Conservation (phyloP, 2,113 vertebrate genomes). For the Cyprinus carpio region DNA sequence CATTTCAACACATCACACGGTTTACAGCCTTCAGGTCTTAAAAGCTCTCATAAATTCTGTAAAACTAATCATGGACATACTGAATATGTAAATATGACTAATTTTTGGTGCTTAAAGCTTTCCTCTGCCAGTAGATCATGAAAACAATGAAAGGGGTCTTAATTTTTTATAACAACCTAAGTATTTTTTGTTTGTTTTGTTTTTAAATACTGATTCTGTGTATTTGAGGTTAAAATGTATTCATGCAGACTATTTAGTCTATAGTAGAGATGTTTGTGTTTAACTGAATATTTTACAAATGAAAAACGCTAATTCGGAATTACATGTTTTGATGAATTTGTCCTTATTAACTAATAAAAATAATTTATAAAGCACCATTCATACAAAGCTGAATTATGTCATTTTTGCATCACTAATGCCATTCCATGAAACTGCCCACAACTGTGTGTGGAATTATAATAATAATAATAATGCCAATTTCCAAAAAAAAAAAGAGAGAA, state of each 20-base stretch:
- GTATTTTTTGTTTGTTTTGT: not conserved
- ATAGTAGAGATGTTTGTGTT: not conserved
- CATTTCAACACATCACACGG: not conserved
- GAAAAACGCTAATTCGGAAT: not conserved
- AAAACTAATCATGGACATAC: not conserved
- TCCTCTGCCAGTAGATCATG: not conserved
- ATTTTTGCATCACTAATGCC: not conserved
- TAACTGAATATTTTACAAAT: not conserved
- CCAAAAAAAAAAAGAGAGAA: not conserved
- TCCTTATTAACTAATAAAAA: not conserved
- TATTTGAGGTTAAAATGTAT: not conserved
- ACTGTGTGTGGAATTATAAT: not conserved
- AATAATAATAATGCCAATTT: not conserved
- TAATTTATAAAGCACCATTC: not conserved
- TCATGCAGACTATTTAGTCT: not conserved
- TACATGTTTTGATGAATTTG: not conserved
- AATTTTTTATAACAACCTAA: not conserved
- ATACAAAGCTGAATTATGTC: not conserved
- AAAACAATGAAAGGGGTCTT: not conserved
- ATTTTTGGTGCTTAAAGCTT: not conserved
- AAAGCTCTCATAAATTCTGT: not conserved
- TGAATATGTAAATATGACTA: not conserved
- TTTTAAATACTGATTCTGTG: not conserved
- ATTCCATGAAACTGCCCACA: not conserved
- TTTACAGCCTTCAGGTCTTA: slow-evolving; percentile 1